A percentile compares a stretch with the other conserved stretches of the same genome.
These are phyloP conservation scores for Automeris io DNA, from an alignment of 2,888 invertebrate genomes.

Conservation along the genomic window DNA sequence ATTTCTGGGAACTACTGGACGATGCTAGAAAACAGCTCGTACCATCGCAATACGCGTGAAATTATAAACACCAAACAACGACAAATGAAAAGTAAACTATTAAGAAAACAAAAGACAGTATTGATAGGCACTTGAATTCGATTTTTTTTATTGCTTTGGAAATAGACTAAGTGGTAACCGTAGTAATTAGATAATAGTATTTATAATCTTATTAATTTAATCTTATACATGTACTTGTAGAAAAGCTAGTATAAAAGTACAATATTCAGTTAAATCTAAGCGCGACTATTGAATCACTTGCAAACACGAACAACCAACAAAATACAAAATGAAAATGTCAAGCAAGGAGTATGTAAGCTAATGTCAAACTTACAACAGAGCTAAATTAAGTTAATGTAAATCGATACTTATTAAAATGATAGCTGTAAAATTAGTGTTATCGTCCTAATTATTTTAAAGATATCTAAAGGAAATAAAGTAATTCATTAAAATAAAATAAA, in stretches of 20 bases:
- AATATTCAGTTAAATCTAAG: not conserved
- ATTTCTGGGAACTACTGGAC: slow-evolving; percentile 55
- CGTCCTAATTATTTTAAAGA: too few relatives aligned
- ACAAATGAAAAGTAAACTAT: slow-evolving; percentile 30
- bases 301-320: not conserved
- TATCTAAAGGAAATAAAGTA: too few relatives aligned
- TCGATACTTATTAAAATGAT: too few relatives aligned
- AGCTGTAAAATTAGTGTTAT: too few relatives aligned
- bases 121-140: slow-evolving; percentile 55
- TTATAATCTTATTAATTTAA: not conserved
- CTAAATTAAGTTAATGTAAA: too few relatives aligned
- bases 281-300: not conserved
- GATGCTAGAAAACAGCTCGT: slow-evolving; percentile 75
- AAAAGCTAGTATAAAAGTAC: too few relatives aligned
- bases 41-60: slow-evolving; percentile 59
- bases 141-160: slow-evolving; percentile 19
- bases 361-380: slow-evolving; percentile 12
- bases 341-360: slow-evolving; percentile 1
- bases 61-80: slow-evolving; percentile 45
- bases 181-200: not conserved
- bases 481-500: too few relatives aligned
- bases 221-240: not conserved
- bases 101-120: slow-evolving; percentile 32
- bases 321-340: slow-evolving; percentile 2
- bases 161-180: slow-evolving; percentile 2